phyloP scores from a whole-genome alignment of 1,140 invertebrate species.

The Scaptodrosophila lebanonensis region DNA sequence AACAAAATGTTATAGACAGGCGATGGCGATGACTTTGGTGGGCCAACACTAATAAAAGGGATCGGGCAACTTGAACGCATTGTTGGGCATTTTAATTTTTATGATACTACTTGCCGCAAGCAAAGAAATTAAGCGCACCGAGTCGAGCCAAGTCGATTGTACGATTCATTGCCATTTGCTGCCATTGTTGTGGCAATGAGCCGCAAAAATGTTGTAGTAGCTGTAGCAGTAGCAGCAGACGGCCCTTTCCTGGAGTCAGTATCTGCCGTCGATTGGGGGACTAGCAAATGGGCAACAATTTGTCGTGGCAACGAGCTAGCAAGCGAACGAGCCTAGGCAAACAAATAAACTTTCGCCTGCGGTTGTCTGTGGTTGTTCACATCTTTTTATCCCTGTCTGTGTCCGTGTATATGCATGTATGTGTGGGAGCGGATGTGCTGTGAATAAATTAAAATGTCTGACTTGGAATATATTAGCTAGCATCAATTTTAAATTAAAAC shows the following conservation, averaged over 20 bases:
- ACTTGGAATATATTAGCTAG: constrained; percentile 55
- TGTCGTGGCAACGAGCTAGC: constrained; percentile 7
- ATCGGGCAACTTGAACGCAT: constrained; percentile 28
- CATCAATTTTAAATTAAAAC: constrained; percentile 12
- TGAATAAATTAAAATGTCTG: constrained; percentile 60
- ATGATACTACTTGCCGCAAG: constrained; percentile 49
- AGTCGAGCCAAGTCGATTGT: constrained; percentile 49
- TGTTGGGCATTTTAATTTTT: constrained; percentile 65
- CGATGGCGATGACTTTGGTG: too few relatives aligned
- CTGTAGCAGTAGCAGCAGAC: constrained; percentile 3
- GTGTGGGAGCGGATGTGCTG: neutral
- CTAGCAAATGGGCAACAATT: constrained; percentile 34
- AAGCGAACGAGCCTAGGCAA: too few relatives aligned
- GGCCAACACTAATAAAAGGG: constrained; percentile 22
- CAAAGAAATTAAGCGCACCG: constrained; percentile 46
- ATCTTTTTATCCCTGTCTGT: constrained; percentile 15
- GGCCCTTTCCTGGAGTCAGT: constrained; percentile 28
- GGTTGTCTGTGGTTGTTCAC: constrained; percentile 19
- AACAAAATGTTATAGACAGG: constrained; percentile 10
- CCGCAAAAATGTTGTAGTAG: constrained; percentile 50
- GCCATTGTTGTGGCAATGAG: constrained; percentile 53
- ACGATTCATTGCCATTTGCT: constrained; percentile 44
- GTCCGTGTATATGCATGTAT: constrained; percentile 2
- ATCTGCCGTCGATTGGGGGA: constrained; percentile 11
- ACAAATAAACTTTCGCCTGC: constrained; percentile 11